phyloP scores from a whole-genome alignment of 2,888 invertebrate species.

The Stenodema calcarata region DNA sequence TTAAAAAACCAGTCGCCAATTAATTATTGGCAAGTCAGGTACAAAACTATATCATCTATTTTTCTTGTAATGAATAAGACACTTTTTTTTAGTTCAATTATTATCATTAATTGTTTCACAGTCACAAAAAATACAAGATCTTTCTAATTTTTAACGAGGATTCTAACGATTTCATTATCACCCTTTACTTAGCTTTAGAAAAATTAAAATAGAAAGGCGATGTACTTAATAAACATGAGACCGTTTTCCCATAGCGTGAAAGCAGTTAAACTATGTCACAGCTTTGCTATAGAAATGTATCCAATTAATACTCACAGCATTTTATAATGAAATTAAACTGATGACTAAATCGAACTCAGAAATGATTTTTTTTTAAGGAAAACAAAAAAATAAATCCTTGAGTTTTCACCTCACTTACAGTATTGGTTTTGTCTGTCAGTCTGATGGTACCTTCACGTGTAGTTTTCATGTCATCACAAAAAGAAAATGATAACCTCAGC shows the following conservation, averaged over 20 bases:
- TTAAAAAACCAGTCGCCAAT: not conserved
- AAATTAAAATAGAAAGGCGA: not conserved
- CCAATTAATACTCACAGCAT: not conserved
- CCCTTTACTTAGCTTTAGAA: not conserved
- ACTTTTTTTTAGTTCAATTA: constrained; percentile 11
- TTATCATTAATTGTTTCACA: not conserved
- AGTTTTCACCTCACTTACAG: constrained; percentile 25
- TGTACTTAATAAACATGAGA: not conserved
- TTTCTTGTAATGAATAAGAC: constrained; percentile 5
- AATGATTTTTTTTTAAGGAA: no score
- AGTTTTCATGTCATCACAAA: not conserved
- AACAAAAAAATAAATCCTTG: not conserved
- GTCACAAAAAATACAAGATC: constrained; percentile 31
- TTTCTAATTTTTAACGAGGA: not conserved
- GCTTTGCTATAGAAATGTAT: not conserved
- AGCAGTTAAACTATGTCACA: not conserved
- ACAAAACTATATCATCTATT: constrained; percentile 23
- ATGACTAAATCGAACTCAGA: not conserved
- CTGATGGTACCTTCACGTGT: not conserved
- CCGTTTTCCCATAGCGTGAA: not conserved
- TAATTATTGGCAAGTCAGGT: constrained; percentile 11
- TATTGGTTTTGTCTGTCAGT: constrained; percentile 1
- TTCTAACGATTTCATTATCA: not conserved
- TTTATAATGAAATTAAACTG: not conserved
- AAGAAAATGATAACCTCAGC: not conserved